These are phyloP conservation scores for Promerops cafer DNA, from an alignment of 2,113 vertebrate genomes.

Conservation along the genomic window DNA sequence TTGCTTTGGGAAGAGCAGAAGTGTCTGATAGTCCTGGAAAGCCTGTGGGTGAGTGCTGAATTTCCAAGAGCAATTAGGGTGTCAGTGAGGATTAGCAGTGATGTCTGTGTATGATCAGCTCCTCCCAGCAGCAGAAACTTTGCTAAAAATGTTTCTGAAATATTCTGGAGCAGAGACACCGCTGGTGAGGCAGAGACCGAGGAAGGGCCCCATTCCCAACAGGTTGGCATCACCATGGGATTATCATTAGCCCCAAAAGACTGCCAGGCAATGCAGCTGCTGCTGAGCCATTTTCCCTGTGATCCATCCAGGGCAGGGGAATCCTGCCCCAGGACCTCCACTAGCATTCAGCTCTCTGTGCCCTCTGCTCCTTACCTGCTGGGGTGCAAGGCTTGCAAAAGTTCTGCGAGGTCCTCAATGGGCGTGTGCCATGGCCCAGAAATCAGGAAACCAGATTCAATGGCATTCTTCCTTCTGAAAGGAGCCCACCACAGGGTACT, in stretches of 20 bases:
- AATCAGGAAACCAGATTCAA: neutral
- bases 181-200: fast-evolving
- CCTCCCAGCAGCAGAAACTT: neutral
- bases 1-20: neutral
- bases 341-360: neutral
- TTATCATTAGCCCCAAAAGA: neutral
- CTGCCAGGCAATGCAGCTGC: neutral
- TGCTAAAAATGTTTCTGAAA: neutral
- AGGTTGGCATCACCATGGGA: fast-evolving
- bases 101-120: neutral
- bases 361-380: neutral
- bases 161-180: neutral
- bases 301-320: neutral
- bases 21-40: neutral
- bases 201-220: neutral
- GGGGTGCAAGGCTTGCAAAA: neutral
- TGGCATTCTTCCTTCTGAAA: neutral
- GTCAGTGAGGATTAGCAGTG: neutral
- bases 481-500: fast-evolving
- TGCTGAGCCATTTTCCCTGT: fast-evolving
- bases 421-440: fast-evolving
- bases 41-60: fast-evolving
- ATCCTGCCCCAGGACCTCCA: neutral
- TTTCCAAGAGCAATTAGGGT: neutral
- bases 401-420: fast-evolving